phyloP scores from a whole-genome alignment of 1,140 invertebrate species.

The Drosophila pruinosa region DNA sequence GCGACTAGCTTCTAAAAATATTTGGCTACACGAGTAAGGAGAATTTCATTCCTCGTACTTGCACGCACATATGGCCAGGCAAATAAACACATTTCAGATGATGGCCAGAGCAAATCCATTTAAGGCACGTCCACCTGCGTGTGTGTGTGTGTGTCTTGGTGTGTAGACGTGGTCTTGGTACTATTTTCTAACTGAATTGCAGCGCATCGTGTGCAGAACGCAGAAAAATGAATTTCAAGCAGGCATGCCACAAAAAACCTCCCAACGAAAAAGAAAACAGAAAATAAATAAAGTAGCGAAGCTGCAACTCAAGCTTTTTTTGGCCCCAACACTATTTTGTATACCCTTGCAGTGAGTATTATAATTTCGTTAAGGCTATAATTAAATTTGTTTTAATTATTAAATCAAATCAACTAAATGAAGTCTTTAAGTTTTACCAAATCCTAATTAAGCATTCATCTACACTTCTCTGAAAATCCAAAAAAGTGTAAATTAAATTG shows the following conservation, averaged over 20 bases:
- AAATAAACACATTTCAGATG: constrained; percentile 43
- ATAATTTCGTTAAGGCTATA: background rate
- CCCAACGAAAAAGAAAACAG: background rate
- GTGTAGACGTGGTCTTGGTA: background rate
- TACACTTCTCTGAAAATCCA: too few relatives aligned
- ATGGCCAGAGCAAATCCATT: constrained; percentile 50
- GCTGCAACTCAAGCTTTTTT: background rate
- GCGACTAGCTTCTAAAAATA: constrained; percentile 35
- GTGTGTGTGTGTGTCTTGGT: background rate
- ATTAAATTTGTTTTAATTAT: too few relatives aligned
- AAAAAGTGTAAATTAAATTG: too few relatives aligned
- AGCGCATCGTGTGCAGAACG: constrained; percentile 51
- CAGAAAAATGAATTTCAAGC: constrained; percentile 71
- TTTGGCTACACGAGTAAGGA: background rate
- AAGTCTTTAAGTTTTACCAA: too few relatives aligned
- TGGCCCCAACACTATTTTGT: background rate
- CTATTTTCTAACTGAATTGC: constrained; percentile 18
- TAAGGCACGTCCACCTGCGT: constrained; percentile 16
- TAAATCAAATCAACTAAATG: too few relatives aligned
- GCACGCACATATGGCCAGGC: constrained; percentile 13
- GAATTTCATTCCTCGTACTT: background rate
- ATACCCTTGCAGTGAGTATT: background rate
- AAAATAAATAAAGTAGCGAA: background rate
- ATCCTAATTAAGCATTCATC: too few relatives aligned
- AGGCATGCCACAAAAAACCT: constrained; percentile 30